Conservation (phyloP, 2,113 vertebrate species). For the Brachyhypopomus occidentalis region DNA sequence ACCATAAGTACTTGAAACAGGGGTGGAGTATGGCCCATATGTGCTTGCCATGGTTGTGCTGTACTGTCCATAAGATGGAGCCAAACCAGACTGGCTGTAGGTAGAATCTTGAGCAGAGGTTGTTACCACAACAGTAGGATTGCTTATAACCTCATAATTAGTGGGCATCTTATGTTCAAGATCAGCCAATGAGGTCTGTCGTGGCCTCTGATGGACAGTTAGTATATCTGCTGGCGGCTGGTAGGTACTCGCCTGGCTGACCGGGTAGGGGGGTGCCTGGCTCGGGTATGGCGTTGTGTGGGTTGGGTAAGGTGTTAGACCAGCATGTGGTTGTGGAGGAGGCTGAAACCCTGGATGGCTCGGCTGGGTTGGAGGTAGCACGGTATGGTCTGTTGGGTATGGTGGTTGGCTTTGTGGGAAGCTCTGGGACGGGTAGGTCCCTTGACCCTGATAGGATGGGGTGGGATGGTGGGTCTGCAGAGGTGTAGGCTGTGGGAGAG, state of each 20-base stretch:
- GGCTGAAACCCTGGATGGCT: conserved; percentile 83
- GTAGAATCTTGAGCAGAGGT: conserved; percentile 77
- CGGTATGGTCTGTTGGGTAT: conserved; percentile 82
- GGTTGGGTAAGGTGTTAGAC: conserved; percentile 81
- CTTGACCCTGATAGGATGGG: conserved; percentile 71
- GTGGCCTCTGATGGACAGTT: conserved; percentile 82
- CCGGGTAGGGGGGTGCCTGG: conserved; percentile 75
- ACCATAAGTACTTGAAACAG: conserved; percentile 72
- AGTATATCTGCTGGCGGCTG: conserved; percentile 80
- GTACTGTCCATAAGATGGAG: conserved; percentile 73
- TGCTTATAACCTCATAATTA: conserved; percentile 91
- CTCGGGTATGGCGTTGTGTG: conserved; percentile 81
- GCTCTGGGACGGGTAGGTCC: conserved; percentile 77
- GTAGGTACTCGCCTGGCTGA: conserved; percentile 79
- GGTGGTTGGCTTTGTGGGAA: conserved; percentile 77
- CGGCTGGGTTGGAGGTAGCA: conserved; percentile 71
- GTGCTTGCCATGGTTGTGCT: conserved; percentile 71
- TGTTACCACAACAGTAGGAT: conserved; percentile 79
- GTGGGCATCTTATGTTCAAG: conserved; percentile 94
- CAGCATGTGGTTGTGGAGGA: conserved; percentile 68
- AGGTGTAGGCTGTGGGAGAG: conserved; percentile 80
- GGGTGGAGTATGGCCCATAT: conserved; percentile 72
- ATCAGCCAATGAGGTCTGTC: conserved; percentile 91
- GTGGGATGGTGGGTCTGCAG: conserved; percentile 81
- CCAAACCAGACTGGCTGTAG: conserved; percentile 67